A percentile compares a stretch with the other conserved stretches of the same genome.
Evolutionary conservation across 2,888 invertebrate species (phyloP).

Genomic region (Ariolimax columbianus): DNA sequence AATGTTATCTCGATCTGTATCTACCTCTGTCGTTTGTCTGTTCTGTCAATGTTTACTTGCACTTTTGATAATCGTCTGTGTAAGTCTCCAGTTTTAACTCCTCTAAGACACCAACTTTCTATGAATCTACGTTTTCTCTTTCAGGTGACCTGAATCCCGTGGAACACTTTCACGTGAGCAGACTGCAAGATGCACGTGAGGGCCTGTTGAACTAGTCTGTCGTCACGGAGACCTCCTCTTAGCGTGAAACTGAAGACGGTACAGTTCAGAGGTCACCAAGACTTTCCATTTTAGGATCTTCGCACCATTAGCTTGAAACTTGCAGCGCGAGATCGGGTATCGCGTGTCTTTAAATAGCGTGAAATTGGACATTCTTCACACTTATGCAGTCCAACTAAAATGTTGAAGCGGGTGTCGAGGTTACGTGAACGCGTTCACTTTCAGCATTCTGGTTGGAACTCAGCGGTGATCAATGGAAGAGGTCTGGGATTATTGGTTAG

Average conservation of each 20-base stretch:
- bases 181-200: neutral
- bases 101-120: no score
- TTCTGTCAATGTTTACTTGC: no score
- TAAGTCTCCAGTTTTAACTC: no score
- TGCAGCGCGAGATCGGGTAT: neutral
- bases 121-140: neutral
- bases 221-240: neutral
- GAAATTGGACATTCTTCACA: constrained; percentile 1
- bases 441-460: neutral
- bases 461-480: neutral
- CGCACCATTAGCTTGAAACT: neutral
- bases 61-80: no score
- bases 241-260: neutral
- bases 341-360: neutral
- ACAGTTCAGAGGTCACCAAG: neutral
- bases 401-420: neutral
- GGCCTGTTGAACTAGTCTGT: neutral
- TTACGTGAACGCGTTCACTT: neutral
- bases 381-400: neutral
- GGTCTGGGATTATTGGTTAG: neutral
- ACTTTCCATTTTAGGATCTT: neutral
- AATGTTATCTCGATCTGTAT: no score
- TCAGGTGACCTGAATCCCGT: neutral
- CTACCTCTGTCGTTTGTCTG: no score
- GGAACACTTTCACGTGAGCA: constrained; percentile 1